A percentile compares a stretch with the other conserved stretches of the same genome.
phyloP scores from a whole-genome alignment of 1,140 invertebrate genomes.

The Cotesia glomerata region DNA sequence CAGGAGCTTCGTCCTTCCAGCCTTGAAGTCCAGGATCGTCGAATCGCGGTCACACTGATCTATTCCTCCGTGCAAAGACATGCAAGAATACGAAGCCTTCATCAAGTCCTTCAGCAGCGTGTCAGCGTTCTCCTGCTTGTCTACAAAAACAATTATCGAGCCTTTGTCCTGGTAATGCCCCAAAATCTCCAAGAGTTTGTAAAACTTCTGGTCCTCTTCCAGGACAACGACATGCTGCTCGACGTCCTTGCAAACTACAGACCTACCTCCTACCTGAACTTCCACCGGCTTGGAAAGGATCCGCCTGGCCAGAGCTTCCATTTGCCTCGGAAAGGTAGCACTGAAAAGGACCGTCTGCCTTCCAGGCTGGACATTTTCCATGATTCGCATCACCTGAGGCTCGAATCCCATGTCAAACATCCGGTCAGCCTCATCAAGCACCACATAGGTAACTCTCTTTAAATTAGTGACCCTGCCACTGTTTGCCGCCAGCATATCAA shows the following conservation, averaged over 20 bases:
- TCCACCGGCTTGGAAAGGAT: constrained; percentile 96
- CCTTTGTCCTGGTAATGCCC: constrained; percentile 94
- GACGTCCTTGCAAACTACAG: constrained; percentile 98
- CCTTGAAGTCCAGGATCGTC: constrained; percentile 97
- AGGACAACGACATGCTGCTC: constrained; percentile 94
- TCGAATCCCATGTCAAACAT: constrained; percentile 99
- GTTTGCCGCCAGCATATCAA: constrained; percentile 99
- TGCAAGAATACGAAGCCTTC: constrained; percentile 94
- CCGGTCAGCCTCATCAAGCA: constrained; percentile 97
- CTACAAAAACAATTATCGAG: constrained; percentile 96
- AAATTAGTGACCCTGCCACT: constrained; percentile 97
- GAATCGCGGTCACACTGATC: constrained; percentile 99
- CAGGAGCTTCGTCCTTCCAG: constrained; percentile 82
- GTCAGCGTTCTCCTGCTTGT: constrained; percentile 98
- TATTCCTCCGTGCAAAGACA: constrained; percentile 98
- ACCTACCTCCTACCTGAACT: constrained; percentile 96
- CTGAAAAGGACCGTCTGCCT: constrained; percentile 98
- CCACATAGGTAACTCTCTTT: constrained; percentile 93
- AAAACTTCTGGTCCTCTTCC: constrained; percentile 97
- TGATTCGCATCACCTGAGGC: constrained; percentile 97
- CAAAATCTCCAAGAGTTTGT: constrained; percentile 94
- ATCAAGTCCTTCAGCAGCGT: constrained; percentile 93
- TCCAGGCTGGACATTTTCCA: constrained; percentile 97
- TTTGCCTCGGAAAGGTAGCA: constrained; percentile 97
- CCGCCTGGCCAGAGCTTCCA: constrained; percentile 95